Percentiles rank a stretch among this genome's conserved stretches.
phyloP scores from a whole-genome alignment of 2,113 vertebrate species.

The Clinocottus analis region DNA sequence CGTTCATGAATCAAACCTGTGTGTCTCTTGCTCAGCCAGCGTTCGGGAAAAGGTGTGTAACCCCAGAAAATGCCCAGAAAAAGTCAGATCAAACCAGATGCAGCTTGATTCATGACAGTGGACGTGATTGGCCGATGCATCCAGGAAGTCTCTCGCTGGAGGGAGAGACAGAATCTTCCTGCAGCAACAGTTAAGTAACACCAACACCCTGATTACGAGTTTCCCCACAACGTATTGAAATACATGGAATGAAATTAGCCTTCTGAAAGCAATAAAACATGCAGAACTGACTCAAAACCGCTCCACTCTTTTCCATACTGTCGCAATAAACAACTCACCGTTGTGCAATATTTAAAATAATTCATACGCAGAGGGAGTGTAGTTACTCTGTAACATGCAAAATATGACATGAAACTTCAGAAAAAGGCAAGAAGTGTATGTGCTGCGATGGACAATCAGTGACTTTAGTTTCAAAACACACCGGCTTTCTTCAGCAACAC shows the following conservation, averaged over 20 bases:
- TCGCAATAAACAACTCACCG: not conserved
- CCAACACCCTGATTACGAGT: not conserved
- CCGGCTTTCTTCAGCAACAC: not conserved
- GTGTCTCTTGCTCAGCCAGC: not conserved
- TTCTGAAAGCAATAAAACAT: not conserved
- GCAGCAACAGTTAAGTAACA: not conserved
- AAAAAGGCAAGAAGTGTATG: not conserved
- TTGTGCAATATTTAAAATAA: not conserved
- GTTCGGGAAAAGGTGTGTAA: not conserved
- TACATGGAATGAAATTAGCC: not conserved
- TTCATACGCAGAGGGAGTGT: not conserved
- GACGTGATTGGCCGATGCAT: not conserved
- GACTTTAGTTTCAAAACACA: not conserved
- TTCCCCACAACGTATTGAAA: not conserved
- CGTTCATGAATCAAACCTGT: not conserved
- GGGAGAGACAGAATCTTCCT: not conserved
- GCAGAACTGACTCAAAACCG: not conserved
- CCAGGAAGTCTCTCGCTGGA: not conserved
- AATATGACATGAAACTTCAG: not conserved
- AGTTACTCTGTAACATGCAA: not conserved
- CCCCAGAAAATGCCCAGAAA: not conserved
- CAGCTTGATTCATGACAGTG: constrained; percentile 16
- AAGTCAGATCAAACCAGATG: constrained; percentile 1
- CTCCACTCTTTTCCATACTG: not conserved
- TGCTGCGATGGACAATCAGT: not conserved